Base-by-base conservation (phyloP, 1,140 invertebrate genomes). In the Plectrocnemia conspersa region DNA sequence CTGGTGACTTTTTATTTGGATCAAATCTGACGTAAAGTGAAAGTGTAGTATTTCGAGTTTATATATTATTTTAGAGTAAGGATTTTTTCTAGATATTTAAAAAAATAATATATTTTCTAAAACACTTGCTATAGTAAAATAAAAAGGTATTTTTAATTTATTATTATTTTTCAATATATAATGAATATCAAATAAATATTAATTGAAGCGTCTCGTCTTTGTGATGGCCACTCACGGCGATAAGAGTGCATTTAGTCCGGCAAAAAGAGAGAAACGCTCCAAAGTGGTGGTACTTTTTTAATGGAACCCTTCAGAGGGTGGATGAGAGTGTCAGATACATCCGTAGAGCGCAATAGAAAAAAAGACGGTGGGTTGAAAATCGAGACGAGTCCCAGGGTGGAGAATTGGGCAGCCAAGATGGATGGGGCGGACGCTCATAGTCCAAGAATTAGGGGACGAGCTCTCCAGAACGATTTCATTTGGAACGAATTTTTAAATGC, bases 281-380 rank as follows among this genome's bases (percentile, higher is more conserved):
- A 35, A 33, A 27, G 16, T 18, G 40, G 23, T 49, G 47, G 54
- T 56, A 48, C 54, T 60, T 60, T 60, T 52, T 60, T 60, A 60
- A 60, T 60, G 58, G 58, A 60, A 50, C 53, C 52, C 32, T 60
- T 25, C 46, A 49, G 45, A 54, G 44, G 54, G 32, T 50, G 52
- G 45, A 40, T 48, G 41, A 50, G 50, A 56, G 58, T 60, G 58
- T 56, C 54, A 56, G 49, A 44, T 54, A 60, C 58, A 60, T 56
- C 54, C 52, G 35, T 48, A 52, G 52, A 41, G 50, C 32, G 50
- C 50, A 52, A 42, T 42, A 44, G n/a, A 25, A 52, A 52, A 24
- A 29, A 50, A 18, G 41, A 10, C 22, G 22, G 16, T 18, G 15
- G 57, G 46, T 22, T 50, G 24, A 41, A 54, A 54, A 50, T 50